These are phyloP conservation scores for Phyto melanocephala DNA, from an alignment of 2,888 invertebrate species.

Conservation along the genomic window DNA sequence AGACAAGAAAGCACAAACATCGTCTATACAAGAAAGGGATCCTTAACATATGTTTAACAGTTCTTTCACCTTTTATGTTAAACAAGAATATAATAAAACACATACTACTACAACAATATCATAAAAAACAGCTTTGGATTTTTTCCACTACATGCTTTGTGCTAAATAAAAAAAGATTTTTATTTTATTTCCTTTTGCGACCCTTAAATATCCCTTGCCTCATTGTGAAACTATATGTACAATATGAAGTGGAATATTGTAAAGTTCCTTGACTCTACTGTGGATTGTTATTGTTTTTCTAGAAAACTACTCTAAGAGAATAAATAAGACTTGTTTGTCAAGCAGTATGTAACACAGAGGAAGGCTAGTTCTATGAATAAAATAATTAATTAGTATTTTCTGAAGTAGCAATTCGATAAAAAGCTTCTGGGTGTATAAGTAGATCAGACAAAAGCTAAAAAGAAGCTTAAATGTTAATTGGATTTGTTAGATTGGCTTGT, in stretches of 20 bases:
- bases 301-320: not conserved
- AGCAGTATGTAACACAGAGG: not conserved
- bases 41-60: conserved; percentile 50
- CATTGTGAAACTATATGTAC: conserved; percentile 15
- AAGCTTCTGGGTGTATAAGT: too few relatives aligned
- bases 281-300: not conserved
- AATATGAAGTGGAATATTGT: not conserved
- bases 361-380: not conserved
- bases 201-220: conserved; percentile 49
- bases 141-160: conserved; percentile 22
- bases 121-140: conserved; percentile 7
- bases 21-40: conserved; percentile 9
- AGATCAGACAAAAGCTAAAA: too few relatives aligned
- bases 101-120: not conserved
- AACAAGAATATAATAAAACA: not conserved
- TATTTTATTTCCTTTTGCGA: conserved; percentile 32
- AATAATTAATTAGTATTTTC: not conserved
- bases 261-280: conserved; percentile 44
- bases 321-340: not conserved
- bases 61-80: conserved; percentile 44
- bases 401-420: too few relatives aligned
- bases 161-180: conserved; percentile 15
- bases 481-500: too few relatives aligned
- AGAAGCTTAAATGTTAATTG: too few relatives aligned
- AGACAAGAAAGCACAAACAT: not conserved